Evolutionary conservation across 1,140 invertebrate species (phyloP), one percentile per base, ranked within the genome.

Genomic region (Caenorhabditis briggsae): DNA sequence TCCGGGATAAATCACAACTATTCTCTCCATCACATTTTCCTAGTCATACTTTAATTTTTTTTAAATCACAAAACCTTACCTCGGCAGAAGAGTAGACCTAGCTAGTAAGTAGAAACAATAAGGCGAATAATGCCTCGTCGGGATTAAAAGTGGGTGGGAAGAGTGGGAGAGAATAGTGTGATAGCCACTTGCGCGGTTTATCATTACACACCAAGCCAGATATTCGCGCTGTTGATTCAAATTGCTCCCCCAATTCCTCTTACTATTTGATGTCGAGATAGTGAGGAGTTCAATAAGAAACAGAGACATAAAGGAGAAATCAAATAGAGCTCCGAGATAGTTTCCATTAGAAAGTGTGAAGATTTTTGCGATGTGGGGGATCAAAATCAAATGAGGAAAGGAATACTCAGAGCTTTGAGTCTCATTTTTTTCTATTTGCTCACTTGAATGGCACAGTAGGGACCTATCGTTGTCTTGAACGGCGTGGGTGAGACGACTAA

Each of bases 191-290:
- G 70, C 70, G 70, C 70, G 70, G 70, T 78, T 78, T 50, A 78
- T 78, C 46, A 78, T 78, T 78, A 78, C 70, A 78, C 70, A 78
- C 70, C 70, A n/a, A 78, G 70, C 70, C 70, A 78, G 46, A 78
- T 78, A 78, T 78, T 33, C 70, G 70, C 70, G 70, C 70, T 11
- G 70, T 78, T 78, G 43, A 50, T 78, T 78, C 70, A 46, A 78
- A 46, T 33, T 33, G 23, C 6, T 16, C 59, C 59, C 25, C 65
- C 25, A 11, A 33, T 11, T 23, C 20, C 59, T 18, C n/a, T 25
- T 46, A 78, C 18, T 78, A 78, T 78, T 78, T 78, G 46, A 50
- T 50, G 23, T 46, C 50, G 53, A 78, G 70, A 78, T 78, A 50
- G 46, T 50, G 64, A 78, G 46, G 50, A 78, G 33, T 33, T n/a